Percentiles rank a stretch among this genome's conserved stretches.
Evolutionary conservation across 53 echinoderm and acorn worm species (phyloP).

Genomic region (Patiria pectinifera): DNA sequence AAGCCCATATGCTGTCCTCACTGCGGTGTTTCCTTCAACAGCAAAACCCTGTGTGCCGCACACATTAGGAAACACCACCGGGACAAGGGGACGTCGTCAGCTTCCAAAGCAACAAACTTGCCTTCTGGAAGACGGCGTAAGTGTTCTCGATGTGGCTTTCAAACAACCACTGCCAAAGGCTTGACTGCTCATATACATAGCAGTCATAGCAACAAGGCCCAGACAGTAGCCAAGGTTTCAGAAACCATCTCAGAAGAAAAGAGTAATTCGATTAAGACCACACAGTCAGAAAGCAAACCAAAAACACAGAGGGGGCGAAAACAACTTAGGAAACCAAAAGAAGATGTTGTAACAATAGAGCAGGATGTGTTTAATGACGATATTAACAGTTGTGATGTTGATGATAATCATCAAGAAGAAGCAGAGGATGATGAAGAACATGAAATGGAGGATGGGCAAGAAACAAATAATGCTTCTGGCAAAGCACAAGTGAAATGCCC

Average conservation of each 20-base stretch:
- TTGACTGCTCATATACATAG: slow-evolving; percentile 58
- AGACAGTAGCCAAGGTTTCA: not conserved
- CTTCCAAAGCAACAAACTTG: not conserved
- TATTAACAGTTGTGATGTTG: not conserved
- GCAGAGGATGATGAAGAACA: slow-evolving; percentile 32
- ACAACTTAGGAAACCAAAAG: not conserved
- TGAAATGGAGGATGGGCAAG: slow-evolving; percentile 4
- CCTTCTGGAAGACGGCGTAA: slow-evolving; percentile 51
- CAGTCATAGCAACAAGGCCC: slow-evolving; percentile 28
- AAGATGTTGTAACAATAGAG: not conserved
- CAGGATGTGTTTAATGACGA: slow-evolving; percentile 14
- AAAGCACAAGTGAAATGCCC: slow-evolving; percentile 47
- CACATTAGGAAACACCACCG: slow-evolving; percentile 45
- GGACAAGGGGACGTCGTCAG: not conserved
- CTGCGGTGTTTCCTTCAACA: slow-evolving; percentile 40
- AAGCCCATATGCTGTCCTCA: slow-evolving; percentile 40
- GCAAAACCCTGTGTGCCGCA: slow-evolving; percentile 32
- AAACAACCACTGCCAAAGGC: slow-evolving; percentile 48
- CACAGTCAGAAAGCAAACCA: slow-evolving; percentile 20
- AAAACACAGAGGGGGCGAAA: slow-evolving; percentile 1
- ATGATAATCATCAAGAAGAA: slow-evolving; percentile 28
- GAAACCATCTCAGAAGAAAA: not conserved
- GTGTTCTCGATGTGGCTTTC: slow-evolving; percentile 57
- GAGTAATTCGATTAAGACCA: not conserved
- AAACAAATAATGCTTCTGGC: not conserved